A percentile compares a stretch with the other conserved stretches of the same genome.
These are phyloP conservation scores for Drosophila kuntzei DNA, from an alignment of 2,888 invertebrate genomes.

Conservation along the genomic window DNA sequence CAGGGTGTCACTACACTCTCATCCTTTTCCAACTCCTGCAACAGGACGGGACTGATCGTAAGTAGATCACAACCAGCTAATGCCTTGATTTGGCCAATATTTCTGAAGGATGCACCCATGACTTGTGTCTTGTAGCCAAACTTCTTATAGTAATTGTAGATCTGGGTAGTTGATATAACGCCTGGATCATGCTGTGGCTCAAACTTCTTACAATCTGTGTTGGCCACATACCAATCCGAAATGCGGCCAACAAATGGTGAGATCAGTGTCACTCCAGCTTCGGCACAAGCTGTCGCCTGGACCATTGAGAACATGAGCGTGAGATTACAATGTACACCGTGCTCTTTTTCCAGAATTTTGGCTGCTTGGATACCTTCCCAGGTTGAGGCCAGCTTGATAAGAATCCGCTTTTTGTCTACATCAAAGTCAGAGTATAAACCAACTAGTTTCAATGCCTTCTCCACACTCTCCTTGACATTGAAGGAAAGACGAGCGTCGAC, in stretches of 20 bases:
- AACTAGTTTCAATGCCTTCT: constrained; percentile 95
- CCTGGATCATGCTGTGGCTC: constrained; percentile 96
- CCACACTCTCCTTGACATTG: constrained; percentile 95
- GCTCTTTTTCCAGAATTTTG: constrained; percentile 94
- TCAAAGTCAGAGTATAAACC: constrained; percentile 94
- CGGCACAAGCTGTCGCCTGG: constrained; percentile 99
- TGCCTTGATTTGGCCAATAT: constrained; percentile 96
- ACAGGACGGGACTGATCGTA: constrained; percentile 96
- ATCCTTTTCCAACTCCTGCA: constrained; percentile 93
- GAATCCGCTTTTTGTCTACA: constrained; percentile 94
- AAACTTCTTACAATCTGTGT: constrained; percentile 93
- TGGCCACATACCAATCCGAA: constrained; percentile 97
- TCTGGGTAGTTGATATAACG: constrained; percentile 95
- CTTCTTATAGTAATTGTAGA: constrained; percentile 99
- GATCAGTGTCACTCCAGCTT: constrained; percentile 98
- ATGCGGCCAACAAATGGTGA: constrained; percentile 99
- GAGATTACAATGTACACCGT: constrained; percentile 98
- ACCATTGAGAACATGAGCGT: constrained; percentile 97
- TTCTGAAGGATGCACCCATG: constrained; percentile 99
- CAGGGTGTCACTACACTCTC: constrained; percentile 88
- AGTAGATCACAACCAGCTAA: constrained; percentile 98
- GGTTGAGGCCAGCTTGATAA: constrained; percentile 98
- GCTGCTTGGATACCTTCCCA: constrained; percentile 99
- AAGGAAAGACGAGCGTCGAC: constrained; percentile 90
- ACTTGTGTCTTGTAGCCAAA: constrained; percentile 98